Evolutionary conservation across 2,113 vertebrate species (phyloP).

Genomic region (Rissa tridactyla): DNA sequence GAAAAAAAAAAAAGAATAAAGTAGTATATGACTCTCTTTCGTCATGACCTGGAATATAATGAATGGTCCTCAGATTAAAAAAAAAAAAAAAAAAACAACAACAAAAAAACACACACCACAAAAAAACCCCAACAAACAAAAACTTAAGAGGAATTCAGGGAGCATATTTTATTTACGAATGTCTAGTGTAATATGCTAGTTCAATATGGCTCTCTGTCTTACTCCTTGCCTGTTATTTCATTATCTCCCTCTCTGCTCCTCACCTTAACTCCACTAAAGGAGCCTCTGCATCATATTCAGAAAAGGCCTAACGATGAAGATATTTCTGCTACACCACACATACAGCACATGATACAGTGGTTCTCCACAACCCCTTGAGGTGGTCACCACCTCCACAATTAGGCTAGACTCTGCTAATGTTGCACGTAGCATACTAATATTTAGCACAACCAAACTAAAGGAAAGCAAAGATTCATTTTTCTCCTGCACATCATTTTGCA

Average conservation of each 20-base stretch:
- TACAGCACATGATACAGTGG: background rate
- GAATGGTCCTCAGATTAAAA: background rate
- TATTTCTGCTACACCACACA: background rate
- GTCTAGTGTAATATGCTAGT: background rate
- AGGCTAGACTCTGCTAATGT: background rate
- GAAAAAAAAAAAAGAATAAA: too few relatives aligned
- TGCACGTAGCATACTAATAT: background rate
- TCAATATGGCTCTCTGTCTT: background rate
- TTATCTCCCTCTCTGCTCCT: background rate
- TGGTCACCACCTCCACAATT: background rate
- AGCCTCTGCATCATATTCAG: background rate
- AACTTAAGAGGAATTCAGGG: background rate
- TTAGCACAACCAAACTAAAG: background rate
- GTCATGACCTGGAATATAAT: background rate
- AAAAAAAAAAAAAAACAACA: background rate
- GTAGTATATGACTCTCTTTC: background rate
- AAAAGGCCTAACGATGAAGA: background rate
- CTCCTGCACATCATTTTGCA: background rate
- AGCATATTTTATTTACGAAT: background rate
- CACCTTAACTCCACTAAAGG: background rate
- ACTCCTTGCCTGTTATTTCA: background rate
- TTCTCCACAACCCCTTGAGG: background rate
- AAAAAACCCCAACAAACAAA: too few relatives aligned
- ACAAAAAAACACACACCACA: background rate
- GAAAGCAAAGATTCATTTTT: background rate